Conservation (phyloP, 2,113 vertebrate genomes). For the Cynocephalus volans region DNA sequence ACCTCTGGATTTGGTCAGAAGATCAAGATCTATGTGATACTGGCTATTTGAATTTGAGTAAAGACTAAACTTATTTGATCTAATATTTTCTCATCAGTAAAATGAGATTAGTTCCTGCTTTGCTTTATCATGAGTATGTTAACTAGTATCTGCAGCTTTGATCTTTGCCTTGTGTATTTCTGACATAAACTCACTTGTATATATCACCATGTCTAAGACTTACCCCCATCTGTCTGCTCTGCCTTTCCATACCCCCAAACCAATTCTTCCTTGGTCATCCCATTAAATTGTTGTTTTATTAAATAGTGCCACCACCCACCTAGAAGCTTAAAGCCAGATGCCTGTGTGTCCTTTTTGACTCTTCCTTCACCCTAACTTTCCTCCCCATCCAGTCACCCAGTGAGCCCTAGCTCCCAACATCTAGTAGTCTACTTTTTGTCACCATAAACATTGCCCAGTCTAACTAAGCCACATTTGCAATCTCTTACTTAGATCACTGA, state of each 20-base stretch:
- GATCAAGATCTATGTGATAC: not conserved
- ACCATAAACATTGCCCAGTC: not conserved
- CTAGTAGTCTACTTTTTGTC: not conserved
- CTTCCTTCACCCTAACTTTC: not conserved
- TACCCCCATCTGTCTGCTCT: not conserved
- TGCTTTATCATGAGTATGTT: conserved; percentile 7
- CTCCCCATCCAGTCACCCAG: not conserved
- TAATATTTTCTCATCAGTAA: not conserved
- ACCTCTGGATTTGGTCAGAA: not conserved
- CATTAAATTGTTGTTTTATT: not conserved
- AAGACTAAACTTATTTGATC: not conserved
- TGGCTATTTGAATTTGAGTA: not conserved
- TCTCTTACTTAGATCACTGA: not conserved
- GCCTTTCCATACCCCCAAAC: not conserved
- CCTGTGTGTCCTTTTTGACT: not conserved
- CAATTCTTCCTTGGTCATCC: not conserved
- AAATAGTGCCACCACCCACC: not conserved
- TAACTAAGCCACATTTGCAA: not conserved
- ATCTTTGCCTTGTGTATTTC: not conserved
- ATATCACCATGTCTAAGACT: not conserved
- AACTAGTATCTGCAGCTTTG: not conserved
- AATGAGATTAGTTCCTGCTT: not conserved
- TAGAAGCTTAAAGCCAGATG: not conserved
- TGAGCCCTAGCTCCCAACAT: not conserved
- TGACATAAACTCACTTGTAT: not conserved